These are phyloP conservation scores for Xylophagus ater DNA, from an alignment of 2,888 invertebrate genomes.

Conservation along the genomic window DNA sequence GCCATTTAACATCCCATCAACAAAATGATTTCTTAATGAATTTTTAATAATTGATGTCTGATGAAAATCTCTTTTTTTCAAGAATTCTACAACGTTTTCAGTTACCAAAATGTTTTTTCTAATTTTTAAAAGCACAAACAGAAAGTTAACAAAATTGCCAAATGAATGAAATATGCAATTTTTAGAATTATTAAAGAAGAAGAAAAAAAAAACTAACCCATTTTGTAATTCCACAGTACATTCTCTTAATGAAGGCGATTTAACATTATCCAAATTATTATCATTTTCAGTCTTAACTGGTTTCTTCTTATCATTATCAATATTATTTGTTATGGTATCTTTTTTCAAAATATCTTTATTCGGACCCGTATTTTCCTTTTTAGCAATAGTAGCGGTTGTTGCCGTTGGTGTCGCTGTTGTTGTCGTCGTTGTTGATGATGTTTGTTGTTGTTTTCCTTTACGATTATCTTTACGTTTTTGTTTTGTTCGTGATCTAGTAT, in stretches of 20 bases:
- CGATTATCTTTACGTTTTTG: slow-evolving; percentile 15
- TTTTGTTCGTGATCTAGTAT: slow-evolving; percentile 18
- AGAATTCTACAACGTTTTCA: too few relatives aligned
- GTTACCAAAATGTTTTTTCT: too few relatives aligned
- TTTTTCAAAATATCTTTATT: too few relatives aligned
- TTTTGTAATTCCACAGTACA: slow-evolving; percentile 21
- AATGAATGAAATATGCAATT: too few relatives aligned
- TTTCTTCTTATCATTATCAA: slow-evolving; percentile 15
- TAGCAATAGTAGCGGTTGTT: neutral
- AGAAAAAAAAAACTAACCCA: slow-evolving; percentile 17
- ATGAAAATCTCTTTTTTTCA: too few relatives aligned
- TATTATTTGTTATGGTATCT: too few relatives aligned
- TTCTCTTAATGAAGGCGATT: slow-evolving; percentile 12
- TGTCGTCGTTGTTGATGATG: slow-evolving; percentile 4
- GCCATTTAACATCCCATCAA: too few relatives aligned
- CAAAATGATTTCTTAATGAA: too few relatives aligned
- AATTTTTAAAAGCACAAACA: too few relatives aligned
- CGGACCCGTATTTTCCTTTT: slow-evolving; percentile 11
- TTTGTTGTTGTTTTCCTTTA: slow-evolving; percentile 10
- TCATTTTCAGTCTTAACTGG: slow-evolving; percentile 19
- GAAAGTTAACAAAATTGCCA: too few relatives aligned
- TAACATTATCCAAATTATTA: slow-evolving; percentile 14
- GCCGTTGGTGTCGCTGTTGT: slow-evolving; percentile 8
- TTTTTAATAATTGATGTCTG: too few relatives aligned
- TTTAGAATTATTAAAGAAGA: too few relatives aligned